Base-by-base conservation (phyloP, 2,113 vertebrate species). In the Tauraco erythrolophus region DNA sequence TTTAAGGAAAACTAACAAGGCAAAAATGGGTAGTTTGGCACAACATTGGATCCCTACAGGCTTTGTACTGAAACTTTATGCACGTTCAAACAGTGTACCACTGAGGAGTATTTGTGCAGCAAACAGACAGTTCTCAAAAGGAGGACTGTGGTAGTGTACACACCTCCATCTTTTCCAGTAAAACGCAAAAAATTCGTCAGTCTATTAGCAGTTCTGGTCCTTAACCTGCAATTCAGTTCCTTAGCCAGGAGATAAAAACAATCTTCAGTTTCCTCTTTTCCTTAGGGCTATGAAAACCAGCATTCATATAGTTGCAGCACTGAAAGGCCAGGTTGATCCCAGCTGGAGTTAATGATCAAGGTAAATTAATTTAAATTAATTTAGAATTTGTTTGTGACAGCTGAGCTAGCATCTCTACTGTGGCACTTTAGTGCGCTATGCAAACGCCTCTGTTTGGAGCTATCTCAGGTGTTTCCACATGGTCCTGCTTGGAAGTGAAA, bases 51-150 rank as follows among this genome's bases (percentile, higher is more conserved):
- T 93, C 58, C 37, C 21, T 28, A 1, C 8, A 58, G 84, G 19
- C 80, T 94, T 72, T 87, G 12, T 46, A 61, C 25, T 57, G 14
- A 18, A 58, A 45, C 57, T 61, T 7, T 14, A 11, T 24, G 6
- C 8, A 4, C 7, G 4, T 83, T 88, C 54, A 45, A 18, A 48
- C 53, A 22, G 31, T 6, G 1, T 46, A 43, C 10, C 1, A 0
- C 88, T 75, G 61, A 0, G 0, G 72, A 35, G 27, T 39, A 15
- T 74, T 84, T 61, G 60, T 58, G 53, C 1, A 28, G 66, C 69
- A 51, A 25, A 39, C 1, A 14, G 37, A 50, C 33, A 53, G 41
- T 21, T 54, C 46, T 79, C n/a, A 24, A 48, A 58, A 65, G 46
- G 53, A n/a, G 1, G 3, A 4, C 9, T 23, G 19, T 28, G 74